Base-by-base conservation (phyloP, 2,113 vertebrate species). In the Oceanites oceanicus region DNA sequence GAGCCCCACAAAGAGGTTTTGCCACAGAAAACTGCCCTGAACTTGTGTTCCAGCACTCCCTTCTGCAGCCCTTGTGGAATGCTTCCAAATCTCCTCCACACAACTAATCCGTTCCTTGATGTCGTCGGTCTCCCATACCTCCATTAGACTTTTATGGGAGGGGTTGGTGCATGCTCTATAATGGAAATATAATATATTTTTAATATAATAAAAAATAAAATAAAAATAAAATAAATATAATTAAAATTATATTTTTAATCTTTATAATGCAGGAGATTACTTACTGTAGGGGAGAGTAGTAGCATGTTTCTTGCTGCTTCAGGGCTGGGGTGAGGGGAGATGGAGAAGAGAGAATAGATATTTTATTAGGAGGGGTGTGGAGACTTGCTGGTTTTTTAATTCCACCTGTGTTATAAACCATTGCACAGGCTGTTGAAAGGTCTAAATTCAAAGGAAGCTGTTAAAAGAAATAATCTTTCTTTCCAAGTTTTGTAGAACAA, bases 361-460 rank as follows among this genome's bases (percentile, higher is more conserved):
- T 79, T 92, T 74, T 70, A 87, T 36, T 73, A 95, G 32, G 62
- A 96, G 63, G 30, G 10, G 22, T 67, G n/a, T 84, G n/a, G 17
- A 13, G 10, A 74, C 59, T 78, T 91, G 49, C 75, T 88, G 92
- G 21, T 62, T 94, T 92, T 96, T 88, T 42, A 74, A 91, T 96
- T 96, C 91, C 49, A 47, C 87, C 71, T 75, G 26, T 73, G 40
- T 85, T 91, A 86, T 71, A 96, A 97, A 92, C 92, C 88, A 91
- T 70, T 88, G 67, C 53, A 30, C 52, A 86, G 85, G 45, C 47
- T 78, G 47, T 96, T 94, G 84, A 95, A 96, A 89, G 70, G 44
- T 80, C 84, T 92, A 80, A 47, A 94, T 97, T 96, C 92, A 96
- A 94, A 97, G 93, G 73, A 95, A 96, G 65, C 40, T 91, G 80